Evolutionary conservation across 2,113 vertebrate genomes (phyloP), one percentile per base, ranked within the genome.

Genomic region (Chelonoidis abingdonii): DNA sequence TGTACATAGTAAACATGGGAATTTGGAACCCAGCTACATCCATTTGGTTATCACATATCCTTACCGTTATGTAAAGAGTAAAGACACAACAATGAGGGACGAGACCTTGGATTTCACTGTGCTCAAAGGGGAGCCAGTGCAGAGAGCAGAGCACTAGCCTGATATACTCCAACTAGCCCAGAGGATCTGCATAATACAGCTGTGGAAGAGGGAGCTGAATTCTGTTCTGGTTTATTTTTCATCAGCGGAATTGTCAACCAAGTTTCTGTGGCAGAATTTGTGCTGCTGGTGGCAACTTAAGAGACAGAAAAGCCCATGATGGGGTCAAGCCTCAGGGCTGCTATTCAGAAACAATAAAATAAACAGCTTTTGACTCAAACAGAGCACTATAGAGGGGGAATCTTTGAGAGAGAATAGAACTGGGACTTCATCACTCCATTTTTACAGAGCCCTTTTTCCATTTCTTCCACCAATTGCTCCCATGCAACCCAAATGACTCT

Each of bases 1-100:
- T 41, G 31, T 0, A 0, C 38, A 9, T 1, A 57, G 84, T n/a
- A 92, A 53, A 69, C 0, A 0, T 5, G 13, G 54, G 22, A 47
- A 4, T 65, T 47, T 57, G 52, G 88, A 25, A 4, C 82, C 10
- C 3, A 29, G 13, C 25, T 47, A 25, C 21, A 47, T 78, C 44
- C 25, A 76, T 78, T 25, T 72, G 75, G 10, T 27, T 27, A 78
- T 12, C 7, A 12, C 22, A 0, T 25, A 13, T 19, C 79, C 86
- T 47, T 44, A 44, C 11, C 3, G 3, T 5, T 24, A 16, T 78
- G 41, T 38, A 65, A 93, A 87, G 14, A 2, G 24, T 87, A 9
- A 65, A 82, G 87, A 53, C 2, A 24, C 83, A 93, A 2, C 38
- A n/a, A 1, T 12, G 5, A 3, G 0, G 4, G 16, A 24, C 83